Evolutionary conservation across 2,113 vertebrate species (phyloP), one percentile per base, ranked within the genome.

Genomic region (Callionymus lyra): DNA sequence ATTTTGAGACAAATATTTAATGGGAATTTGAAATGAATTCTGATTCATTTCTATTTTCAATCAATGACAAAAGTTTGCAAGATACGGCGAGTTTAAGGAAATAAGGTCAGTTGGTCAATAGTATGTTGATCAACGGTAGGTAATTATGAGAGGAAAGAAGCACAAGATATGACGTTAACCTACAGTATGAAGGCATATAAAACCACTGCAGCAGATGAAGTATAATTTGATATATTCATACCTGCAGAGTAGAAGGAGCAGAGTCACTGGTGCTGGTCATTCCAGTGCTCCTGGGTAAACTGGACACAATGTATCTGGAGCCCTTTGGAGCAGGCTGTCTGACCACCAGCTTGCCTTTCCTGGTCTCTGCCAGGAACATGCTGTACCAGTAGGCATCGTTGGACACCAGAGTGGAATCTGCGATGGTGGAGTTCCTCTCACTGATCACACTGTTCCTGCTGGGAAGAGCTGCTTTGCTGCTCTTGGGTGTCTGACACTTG

Each of bases 321-420:
- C 69, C 65, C 50, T 77, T 79, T 33, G 74, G 74, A 27, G 56
- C 36, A 50, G 71, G 71, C 59, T 79, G 72, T 53, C 70, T 64
- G 11, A 76, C 65, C 47, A 79, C 62, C 56, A 79, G 9, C 44
- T 79, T 76, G 45, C 73, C 68, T 69, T 79, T 79, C 57, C 72
- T 60, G 34, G 70, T 69, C 51, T 76, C 65, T 9, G 70, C 56
- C 10, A 76, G 53, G 47, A 73, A 76, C 56, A 79, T 31, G 50
- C 70, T 77, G 68, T 77, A 74, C 70, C 70, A 77, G 65, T 71
- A 77, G 44, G 67, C 70, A 48, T 73, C 70, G 31, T 73, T 77
- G 58, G 69, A 73, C 6, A 79, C 73, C 63, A 79, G 47, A 38
- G 73, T 79, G 34, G 72, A 79, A 38, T 77, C 70, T 16, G 68